These are phyloP conservation scores for Ladona fulva DNA, from an alignment of 1,140 invertebrate genomes.

Conservation along the genomic window DNA sequence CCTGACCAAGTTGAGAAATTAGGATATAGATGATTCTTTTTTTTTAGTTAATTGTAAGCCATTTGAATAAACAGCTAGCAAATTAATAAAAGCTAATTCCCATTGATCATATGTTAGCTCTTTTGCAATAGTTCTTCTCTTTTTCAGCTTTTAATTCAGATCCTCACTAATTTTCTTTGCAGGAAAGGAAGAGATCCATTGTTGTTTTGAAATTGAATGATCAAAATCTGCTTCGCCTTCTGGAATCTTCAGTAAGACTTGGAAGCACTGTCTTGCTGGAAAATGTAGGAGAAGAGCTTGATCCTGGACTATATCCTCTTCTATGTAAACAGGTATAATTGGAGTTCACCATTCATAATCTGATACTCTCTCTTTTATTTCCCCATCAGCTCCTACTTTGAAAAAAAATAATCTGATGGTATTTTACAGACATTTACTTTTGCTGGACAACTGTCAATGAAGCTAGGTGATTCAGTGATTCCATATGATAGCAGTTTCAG, in stretches of 20 bases:
- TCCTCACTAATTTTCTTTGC: constrained; percentile 32
- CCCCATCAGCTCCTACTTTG: too few relatives aligned
- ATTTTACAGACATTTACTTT: constrained; percentile 25
- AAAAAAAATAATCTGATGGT: too few relatives aligned
- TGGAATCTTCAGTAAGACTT: constrained; percentile 65
- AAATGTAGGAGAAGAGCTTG: constrained; percentile 51
- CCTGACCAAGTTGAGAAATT: too few relatives aligned
- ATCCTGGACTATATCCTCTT: constrained; percentile 54
- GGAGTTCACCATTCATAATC: constrained; percentile 13
- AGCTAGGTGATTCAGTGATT: constrained; percentile 51
- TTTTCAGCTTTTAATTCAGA: too few relatives aligned
- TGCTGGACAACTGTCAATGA: constrained; percentile 41
- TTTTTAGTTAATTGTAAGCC: too few relatives aligned
- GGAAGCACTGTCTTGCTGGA: constrained; percentile 55
- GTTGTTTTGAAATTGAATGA: constrained; percentile 53
- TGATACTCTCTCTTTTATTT: not conserved
- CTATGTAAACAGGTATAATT: constrained; percentile 42
- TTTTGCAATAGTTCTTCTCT: too few relatives aligned
- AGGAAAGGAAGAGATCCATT: constrained; percentile 46
- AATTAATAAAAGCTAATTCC: too few relatives aligned
- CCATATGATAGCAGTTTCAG: constrained; percentile 52
- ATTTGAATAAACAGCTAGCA: too few relatives aligned
- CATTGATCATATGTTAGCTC: too few relatives aligned
- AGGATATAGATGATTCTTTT: too few relatives aligned
- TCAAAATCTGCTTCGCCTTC: constrained; percentile 52